Evolutionary conservation across 2,113 vertebrate species (phyloP).

Genomic region (Paraplagusia blochii): DNA sequence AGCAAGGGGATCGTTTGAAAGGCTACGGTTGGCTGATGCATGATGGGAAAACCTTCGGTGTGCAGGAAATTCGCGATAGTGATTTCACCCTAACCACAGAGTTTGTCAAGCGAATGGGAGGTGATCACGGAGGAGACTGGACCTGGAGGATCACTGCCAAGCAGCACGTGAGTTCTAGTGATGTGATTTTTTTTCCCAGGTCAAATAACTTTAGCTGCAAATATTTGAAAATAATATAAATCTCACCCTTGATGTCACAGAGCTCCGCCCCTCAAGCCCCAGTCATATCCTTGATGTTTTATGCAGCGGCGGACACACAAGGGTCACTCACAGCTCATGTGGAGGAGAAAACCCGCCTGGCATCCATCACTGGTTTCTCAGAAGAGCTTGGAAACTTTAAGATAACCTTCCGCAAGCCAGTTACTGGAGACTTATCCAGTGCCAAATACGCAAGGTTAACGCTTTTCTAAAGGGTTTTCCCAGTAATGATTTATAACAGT

Average conservation of each 20-base stretch:
- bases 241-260: constrained; percentile 30
- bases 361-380: constrained; percentile 76
- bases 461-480: too few species aligned
- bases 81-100: constrained; percentile 84
- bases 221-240: background rate
- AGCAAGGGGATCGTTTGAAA: constrained; percentile 82
- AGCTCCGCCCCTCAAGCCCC: constrained; percentile 65
- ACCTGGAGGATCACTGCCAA: constrained; percentile 89
- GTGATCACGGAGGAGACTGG: constrained; percentile 92
- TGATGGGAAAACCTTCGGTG: constrained; percentile 86
- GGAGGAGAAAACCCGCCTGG: constrained; percentile 75
- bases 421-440: constrained; percentile 54
- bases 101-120: constrained; percentile 87
- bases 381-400: constrained; percentile 89
- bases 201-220: background rate
- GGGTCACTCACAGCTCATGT: constrained; percentile 78
- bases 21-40: constrained; percentile 91
- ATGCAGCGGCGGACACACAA: constrained; percentile 87
- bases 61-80: constrained; percentile 85
- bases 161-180: constrained; percentile 74
- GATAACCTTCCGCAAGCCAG: constrained; percentile 83
- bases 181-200: background rate
- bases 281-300: constrained; percentile 90
- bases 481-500: background rate
- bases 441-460: constrained; percentile 82